These are phyloP conservation scores for Nyctibius bracteatus DNA, from an alignment of 2,113 vertebrate genomes.

Conservation along the genomic window DNA sequence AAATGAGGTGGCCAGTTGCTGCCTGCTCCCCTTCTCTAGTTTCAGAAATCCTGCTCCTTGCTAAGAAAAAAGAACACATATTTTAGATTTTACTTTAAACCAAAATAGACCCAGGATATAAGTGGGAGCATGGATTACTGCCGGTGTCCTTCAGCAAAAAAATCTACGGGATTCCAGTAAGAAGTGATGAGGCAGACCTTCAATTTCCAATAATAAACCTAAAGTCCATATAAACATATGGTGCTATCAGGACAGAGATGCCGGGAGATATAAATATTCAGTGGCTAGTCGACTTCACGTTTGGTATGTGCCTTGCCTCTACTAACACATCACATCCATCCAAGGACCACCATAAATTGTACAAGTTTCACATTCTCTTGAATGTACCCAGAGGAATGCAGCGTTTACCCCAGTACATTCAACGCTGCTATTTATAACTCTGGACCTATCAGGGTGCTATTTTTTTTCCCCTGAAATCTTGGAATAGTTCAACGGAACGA, in stretches of 20 bases:
- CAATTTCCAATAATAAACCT: constrained; percentile 27
- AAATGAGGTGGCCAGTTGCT: neutral
- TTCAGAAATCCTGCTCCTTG: neutral
- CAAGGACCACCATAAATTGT: constrained; percentile 30
- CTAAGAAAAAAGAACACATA: neutral
- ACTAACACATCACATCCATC: neutral
- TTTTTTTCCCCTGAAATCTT: neutral
- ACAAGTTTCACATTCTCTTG: neutral
- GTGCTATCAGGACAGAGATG: neutral
- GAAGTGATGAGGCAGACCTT: neutral
- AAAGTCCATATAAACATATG: neutral
- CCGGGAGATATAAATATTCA: constrained; percentile 9
- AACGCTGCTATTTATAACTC: constrained; percentile 8
- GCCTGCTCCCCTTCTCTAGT: neutral
- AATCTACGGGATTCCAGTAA: constrained; percentile 13
- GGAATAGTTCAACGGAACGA: neutral
- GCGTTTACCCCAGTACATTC: neutral
- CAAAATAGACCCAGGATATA: constrained; percentile 24
- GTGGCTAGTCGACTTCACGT: neutral
- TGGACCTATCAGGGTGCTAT: neutral
- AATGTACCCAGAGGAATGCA: neutral
- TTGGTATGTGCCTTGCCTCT: constrained; percentile 20
- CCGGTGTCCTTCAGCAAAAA: neutral
- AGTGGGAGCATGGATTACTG: neutral
- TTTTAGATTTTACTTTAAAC: neutral